Evolutionary conservation across 2,888 invertebrate genomes (phyloP).

Genomic region (Dorcus hopei): DNA sequence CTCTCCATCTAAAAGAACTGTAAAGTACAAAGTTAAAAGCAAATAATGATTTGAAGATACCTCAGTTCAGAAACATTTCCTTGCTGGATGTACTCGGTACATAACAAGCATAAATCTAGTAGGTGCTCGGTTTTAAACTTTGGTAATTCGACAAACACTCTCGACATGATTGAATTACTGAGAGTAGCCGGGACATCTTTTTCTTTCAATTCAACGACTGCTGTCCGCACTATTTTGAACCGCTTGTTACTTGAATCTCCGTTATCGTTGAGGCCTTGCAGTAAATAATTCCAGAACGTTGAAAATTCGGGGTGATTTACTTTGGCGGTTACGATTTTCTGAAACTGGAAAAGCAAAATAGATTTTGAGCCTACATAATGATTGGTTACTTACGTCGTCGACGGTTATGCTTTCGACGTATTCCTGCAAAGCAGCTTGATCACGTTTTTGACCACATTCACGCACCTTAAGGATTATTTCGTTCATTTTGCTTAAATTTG

Average conservation of each 20-base stretch:
- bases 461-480: conserved; percentile 29
- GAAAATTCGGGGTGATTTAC: conserved; percentile 30
- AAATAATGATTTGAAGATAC: conserved; percentile 35
- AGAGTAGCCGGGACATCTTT: conserved; percentile 37
- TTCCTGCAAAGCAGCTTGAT: conserved; percentile 30
- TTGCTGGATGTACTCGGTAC: conserved; percentile 53
- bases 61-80: conserved; percentile 49
- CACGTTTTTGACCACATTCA: conserved; percentile 35
- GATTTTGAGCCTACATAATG: background rate
- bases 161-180: conserved; percentile 51
- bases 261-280: conserved; percentile 36
- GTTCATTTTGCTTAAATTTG: conserved; percentile 6
- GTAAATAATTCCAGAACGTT: conserved; percentile 40
- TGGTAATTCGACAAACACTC: conserved; percentile 52
- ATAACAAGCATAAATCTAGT: conserved; percentile 55
- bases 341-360: background rate
- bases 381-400: conserved; percentile 28
- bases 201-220: conserved; percentile 38
- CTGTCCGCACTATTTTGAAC: conserved; percentile 31
- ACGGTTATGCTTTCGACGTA: conserved; percentile 26
- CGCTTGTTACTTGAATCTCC: conserved; percentile 36
- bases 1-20: conserved; percentile 60
- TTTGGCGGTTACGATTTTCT: background rate
- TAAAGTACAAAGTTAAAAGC: background rate
- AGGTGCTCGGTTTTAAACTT: conserved; percentile 54